Conservation (phyloP, 2,888 invertebrate species). For the Drosophila greeni region DNA sequence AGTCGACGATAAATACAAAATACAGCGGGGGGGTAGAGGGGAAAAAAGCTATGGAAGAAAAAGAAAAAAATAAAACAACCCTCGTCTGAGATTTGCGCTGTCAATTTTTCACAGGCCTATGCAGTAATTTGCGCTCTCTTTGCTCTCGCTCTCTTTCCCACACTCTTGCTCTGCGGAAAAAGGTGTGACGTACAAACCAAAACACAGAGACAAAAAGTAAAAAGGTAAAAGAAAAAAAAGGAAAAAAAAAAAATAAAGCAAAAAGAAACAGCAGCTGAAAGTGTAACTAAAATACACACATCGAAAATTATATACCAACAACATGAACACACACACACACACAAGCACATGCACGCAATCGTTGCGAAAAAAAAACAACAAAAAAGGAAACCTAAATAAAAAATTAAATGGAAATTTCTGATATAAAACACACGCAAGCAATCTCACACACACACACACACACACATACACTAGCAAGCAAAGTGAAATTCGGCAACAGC, state of each 20-base stretch:
- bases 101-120: slow-evolving; percentile 59
- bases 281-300: slow-evolving; percentile 60
- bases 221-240: slow-evolving; percentile 7
- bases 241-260: slow-evolving; percentile 40
- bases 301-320: slow-evolving; percentile 35
- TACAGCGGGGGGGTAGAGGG: slow-evolving; percentile 4
- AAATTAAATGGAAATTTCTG: slow-evolving; percentile 74
- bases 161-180: slow-evolving; percentile 9
- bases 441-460: slow-evolving; percentile 28
- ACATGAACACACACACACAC: slow-evolving; percentile 4
- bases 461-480: slow-evolving; percentile 1
- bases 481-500: slow-evolving; percentile 63
- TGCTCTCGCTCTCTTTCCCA: neutral
- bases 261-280: slow-evolving; percentile 57
- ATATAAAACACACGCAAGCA: slow-evolving; percentile 60
- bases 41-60: slow-evolving; percentile 28
- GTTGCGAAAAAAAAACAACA: slow-evolving; percentile 52
- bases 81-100: slow-evolving; percentile 55
- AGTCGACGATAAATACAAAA: slow-evolving; percentile 29
- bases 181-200: slow-evolving; percentile 38
- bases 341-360: slow-evolving; percentile 33
- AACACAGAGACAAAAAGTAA: slow-evolving; percentile 20
- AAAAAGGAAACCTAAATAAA: slow-evolving; percentile 70
- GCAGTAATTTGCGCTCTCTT: slow-evolving; percentile 17
- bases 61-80: slow-evolving; percentile 50